Percentiles rank a stretch among this genome's conserved stretches.
phyloP scores from a whole-genome alignment of 2,888 invertebrate species.

The Camptogramma bilineatum region DNA sequence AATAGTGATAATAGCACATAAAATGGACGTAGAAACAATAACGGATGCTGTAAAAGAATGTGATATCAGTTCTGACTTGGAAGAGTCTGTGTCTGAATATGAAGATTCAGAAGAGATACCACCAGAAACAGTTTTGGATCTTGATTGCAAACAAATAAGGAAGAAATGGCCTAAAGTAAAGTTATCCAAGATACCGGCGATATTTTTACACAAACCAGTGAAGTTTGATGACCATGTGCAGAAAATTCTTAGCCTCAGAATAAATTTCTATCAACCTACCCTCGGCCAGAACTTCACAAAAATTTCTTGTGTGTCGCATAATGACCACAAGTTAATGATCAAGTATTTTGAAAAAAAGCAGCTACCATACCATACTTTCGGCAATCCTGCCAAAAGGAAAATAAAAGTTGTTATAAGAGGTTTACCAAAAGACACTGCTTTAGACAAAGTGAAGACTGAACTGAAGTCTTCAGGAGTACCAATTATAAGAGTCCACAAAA shows the following conservation, averaged over 20 bases:
- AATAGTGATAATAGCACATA: no score
- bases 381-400: constrained; percentile 60
- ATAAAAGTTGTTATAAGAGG: constrained; percentile 67
- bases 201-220: constrained; percentile 61
- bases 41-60: constrained; percentile 21
- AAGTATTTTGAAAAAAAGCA: constrained; percentile 60
- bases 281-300: constrained; percentile 50
- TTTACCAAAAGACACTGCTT: constrained; percentile 54
- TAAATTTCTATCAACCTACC: constrained; percentile 56
- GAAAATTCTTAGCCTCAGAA: constrained; percentile 50
- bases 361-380: constrained; percentile 67
- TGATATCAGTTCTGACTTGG: background rate
- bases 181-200: constrained; percentile 53
- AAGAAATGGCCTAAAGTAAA: constrained; percentile 57
- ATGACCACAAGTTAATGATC: constrained; percentile 57
- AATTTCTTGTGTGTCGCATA: constrained; percentile 53
- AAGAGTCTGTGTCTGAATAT: background rate
- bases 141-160: constrained; percentile 10
- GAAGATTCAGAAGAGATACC: constrained; percentile 5
- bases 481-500: constrained; percentile 61
- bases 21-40: constrained; percentile 24
- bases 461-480: constrained; percentile 60
- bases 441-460: constrained; percentile 53
- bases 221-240: constrained; percentile 52
- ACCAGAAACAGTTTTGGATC: constrained; percentile 27